phyloP scores from a whole-genome alignment of 2,888 invertebrate genomes.

The Thymelicus acteon region DNA sequence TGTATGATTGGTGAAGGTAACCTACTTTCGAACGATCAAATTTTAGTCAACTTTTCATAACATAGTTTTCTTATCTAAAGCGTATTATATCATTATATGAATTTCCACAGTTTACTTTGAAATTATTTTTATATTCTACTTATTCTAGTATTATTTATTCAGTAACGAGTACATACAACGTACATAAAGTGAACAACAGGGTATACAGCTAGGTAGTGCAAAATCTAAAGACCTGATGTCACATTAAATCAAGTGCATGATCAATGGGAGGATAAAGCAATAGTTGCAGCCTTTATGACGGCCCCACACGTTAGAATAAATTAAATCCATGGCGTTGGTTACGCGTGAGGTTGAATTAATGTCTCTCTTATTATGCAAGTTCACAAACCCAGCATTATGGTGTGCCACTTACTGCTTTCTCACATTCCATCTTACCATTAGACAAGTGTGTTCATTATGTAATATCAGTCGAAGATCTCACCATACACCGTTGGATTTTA shows the following conservation, averaged over 20 bases:
- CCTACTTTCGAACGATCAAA: no score
- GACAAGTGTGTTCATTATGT: conserved; percentile 13
- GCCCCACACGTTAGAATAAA: conserved; percentile 67
- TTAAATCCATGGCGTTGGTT: conserved; percentile 54
- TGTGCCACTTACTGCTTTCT: conserved; percentile 16
- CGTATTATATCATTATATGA: no score
- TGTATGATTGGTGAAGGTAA: no score
- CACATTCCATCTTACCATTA: conserved; percentile 10
- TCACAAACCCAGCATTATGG: conserved; percentile 20
- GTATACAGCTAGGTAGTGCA: not conserved
- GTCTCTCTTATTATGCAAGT: conserved; percentile 30
- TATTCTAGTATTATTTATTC: no score
- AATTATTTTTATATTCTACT: no score
- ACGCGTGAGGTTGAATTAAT: conserved; percentile 55
- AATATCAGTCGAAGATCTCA: conserved; percentile 8
- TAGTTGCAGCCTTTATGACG: conserved; percentile 62
- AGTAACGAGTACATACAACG: no score
- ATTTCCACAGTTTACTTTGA: no score
- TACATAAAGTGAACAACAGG: no score
- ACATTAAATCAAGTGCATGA: conserved; percentile 6
- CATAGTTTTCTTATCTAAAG: no score
- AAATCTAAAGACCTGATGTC: not conserved
- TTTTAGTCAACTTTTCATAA: no score
- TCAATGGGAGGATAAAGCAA: conserved; percentile 14
- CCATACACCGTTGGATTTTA: not conserved